These are phyloP conservation scores for Picus viridis DNA, from an alignment of 2,797 vertebrate species.

Conservation along the genomic window DNA sequence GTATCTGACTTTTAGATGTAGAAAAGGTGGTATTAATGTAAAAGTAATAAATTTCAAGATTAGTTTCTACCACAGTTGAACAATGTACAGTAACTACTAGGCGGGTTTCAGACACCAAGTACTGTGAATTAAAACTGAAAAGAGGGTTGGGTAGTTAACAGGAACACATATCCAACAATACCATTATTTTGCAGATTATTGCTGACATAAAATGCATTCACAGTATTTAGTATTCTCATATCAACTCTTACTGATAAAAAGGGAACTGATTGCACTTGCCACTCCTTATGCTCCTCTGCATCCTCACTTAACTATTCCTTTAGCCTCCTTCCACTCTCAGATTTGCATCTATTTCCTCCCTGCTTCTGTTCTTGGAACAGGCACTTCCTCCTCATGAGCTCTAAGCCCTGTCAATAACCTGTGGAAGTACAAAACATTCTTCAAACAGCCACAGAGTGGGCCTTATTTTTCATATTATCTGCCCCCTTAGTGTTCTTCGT, in stretches of 20 bases:
- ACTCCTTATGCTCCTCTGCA: conserved; percentile 59
- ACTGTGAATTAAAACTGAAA: neutral
- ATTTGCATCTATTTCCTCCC: conserved; percentile 40
- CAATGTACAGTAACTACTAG: neutral
- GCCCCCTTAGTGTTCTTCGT: neutral
- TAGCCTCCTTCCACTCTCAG: conserved; percentile 61
- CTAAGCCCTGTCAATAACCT: conserved; percentile 25
- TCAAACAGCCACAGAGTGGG: neutral
- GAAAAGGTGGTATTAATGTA: neutral
- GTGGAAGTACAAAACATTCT: conserved; percentile 2
- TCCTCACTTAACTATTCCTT: conserved; percentile 47
- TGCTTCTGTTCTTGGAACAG: conserved; percentile 54
- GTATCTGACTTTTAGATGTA: neutral
- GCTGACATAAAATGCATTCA: neutral
- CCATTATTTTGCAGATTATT: neutral
- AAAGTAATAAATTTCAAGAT: neutral
- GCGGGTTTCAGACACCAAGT: neutral
- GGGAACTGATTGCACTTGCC: conserved; percentile 63
- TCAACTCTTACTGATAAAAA: conserved; percentile 64
- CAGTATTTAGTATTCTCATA: conserved; percentile 58
- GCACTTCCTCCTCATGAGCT: conserved; percentile 34
- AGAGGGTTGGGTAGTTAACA: no score
- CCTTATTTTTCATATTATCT: neutral
- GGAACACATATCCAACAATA: no score
- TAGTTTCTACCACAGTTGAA: neutral